phyloP scores from a whole-genome alignment of 2,113 vertebrate genomes.

The Willisornis vidua region DNA sequence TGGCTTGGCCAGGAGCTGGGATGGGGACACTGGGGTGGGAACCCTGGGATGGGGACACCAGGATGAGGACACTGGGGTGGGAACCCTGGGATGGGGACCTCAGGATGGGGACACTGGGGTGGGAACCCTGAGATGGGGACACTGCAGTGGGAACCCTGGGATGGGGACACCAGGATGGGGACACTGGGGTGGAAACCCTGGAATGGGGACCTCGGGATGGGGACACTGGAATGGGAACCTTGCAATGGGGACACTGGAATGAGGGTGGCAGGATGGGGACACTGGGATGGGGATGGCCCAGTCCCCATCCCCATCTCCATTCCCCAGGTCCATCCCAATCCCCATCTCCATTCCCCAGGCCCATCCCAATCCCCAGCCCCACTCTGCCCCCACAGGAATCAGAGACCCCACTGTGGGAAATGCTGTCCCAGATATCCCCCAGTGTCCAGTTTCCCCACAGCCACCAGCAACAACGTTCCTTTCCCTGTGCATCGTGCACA shows the following conservation, averaged over 20 bases:
- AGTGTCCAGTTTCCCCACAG: rapidly evolving
- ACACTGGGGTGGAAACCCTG: too few species aligned
- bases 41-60: too few species aligned
- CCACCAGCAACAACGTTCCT: not conserved
- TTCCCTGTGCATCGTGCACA: rapidly evolving
- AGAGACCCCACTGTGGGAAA: not conserved
- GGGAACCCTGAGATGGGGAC: too few species aligned
- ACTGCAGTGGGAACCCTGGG: rapidly evolving
- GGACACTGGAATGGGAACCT: too few species aligned
- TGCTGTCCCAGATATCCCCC: not conserved
- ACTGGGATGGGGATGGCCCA: not conserved
- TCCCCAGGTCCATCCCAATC: not conserved
- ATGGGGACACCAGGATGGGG: rapidly evolving
- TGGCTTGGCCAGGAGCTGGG: too few species aligned
- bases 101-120: rapidly evolving
- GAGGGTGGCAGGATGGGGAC: too few species aligned
- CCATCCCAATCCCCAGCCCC: not conserved
- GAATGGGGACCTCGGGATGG: too few species aligned
- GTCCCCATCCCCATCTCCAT: not conserved
- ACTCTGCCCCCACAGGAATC: too few species aligned
- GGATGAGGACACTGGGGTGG: not conserved
- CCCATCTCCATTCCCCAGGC: not conserved
- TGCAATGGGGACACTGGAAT: too few species aligned
- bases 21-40: not conserved
- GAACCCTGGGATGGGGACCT: too few species aligned